A percentile compares a stretch with the other conserved stretches of the same genome.
phyloP scores from a whole-genome alignment of 2,888 invertebrate genomes.

The Himalopsyche japonica region DNA sequence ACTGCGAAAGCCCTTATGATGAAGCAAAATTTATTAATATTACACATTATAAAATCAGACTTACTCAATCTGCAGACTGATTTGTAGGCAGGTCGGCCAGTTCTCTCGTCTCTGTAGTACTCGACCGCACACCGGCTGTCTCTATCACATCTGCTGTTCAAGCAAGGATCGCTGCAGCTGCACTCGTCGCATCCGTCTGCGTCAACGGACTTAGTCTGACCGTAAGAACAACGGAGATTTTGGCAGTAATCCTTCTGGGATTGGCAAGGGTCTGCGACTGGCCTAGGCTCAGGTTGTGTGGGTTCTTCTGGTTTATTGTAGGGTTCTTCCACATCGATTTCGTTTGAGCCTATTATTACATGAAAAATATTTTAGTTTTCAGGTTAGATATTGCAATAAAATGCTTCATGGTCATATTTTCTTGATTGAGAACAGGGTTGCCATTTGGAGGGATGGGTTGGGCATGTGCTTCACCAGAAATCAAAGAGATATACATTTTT shows the following conservation, averaged over 20 bases:
- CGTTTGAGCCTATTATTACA: slow-evolving; percentile 46
- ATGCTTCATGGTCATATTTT: no score
- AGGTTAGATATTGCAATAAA: no score
- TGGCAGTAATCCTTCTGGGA: slow-evolving; percentile 65
- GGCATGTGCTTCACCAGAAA: no score
- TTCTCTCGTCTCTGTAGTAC: slow-evolving; percentile 52
- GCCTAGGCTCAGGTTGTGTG: background rate
- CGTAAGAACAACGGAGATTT: slow-evolving; percentile 70
- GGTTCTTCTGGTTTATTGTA: slow-evolving; percentile 21
- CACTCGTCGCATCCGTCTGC: slow-evolving; percentile 71
- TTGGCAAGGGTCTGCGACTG: slow-evolving; percentile 57
- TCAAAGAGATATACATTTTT: no score
- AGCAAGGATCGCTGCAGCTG: slow-evolving; percentile 76
- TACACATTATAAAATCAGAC: slow-evolving; percentile 39
- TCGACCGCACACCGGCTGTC: slow-evolving; percentile 72
- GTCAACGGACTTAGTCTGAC: slow-evolving; percentile 65
- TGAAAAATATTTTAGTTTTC: no score
- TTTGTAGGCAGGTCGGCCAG: slow-evolving; percentile 53
- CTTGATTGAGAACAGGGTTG: no score
- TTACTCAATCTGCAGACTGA: slow-evolving; percentile 69
- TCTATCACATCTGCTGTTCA: slow-evolving; percentile 61
- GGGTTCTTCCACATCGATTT: slow-evolving; percentile 49
- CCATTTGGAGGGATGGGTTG: no score
- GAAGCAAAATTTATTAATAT: background rate
- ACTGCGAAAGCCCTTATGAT: no score